These are phyloP conservation scores for Nestor notabilis DNA, from an alignment of 2,113 vertebrate genomes.

Conservation along the genomic window DNA sequence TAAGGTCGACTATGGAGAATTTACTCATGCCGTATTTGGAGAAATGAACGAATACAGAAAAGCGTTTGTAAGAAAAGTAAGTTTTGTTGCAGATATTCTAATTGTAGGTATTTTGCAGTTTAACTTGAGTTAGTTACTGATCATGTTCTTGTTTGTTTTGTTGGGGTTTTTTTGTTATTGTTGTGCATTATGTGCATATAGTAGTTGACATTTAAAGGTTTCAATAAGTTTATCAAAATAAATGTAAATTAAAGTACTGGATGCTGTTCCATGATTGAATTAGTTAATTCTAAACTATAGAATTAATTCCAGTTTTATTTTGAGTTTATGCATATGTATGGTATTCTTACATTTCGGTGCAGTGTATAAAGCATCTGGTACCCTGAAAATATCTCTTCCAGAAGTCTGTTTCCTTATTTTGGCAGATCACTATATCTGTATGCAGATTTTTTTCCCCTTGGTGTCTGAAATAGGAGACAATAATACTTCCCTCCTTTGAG, in stretches of 20 bases:
- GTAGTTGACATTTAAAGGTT: neutral
- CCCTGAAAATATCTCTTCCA: neutral
- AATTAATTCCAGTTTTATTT: neutral
- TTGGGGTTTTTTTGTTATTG: neutral
- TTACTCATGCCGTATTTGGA: conserved; percentile 74
- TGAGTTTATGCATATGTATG: neutral
- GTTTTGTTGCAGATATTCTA: neutral
- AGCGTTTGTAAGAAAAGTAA: conserved; percentile 82
- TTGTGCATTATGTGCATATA: neutral
- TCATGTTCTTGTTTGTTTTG: neutral
- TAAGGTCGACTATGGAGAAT: conserved; percentile 70
- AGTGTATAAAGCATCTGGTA: neutral
- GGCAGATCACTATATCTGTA: neutral
- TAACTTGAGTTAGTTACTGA: neutral
- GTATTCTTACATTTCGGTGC: neutral
- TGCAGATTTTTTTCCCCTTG: neutral
- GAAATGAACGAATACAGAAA: conserved; percentile 87
- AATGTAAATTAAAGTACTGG: neutral
- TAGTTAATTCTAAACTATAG: neutral
- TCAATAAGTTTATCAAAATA: neutral
- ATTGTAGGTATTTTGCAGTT: neutral
- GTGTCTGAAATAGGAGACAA: neutral
- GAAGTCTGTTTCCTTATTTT: neutral
- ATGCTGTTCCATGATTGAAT: neutral
- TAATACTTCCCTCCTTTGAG: neutral